Evolutionary conservation across 2,888 invertebrate genomes (phyloP).

Genomic region (Drosophila ezoana): DNA sequence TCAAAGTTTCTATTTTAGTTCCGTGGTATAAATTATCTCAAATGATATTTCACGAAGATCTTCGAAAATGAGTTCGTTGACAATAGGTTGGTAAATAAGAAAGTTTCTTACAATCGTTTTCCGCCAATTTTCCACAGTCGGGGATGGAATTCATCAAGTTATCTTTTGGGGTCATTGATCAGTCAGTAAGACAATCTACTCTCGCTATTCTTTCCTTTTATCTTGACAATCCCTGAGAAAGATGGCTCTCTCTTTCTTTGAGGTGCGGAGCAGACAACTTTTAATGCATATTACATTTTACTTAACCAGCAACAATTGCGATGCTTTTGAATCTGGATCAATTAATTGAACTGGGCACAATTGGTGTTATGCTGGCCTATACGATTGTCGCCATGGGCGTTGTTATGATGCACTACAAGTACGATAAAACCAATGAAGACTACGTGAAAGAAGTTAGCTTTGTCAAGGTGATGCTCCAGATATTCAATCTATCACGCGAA

Average conservation of each 20-base stretch:
- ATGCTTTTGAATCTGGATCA: background rate
- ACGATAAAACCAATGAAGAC: background rate
- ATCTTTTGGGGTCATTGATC: no score
- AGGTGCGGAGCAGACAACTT: background rate
- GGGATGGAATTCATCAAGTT: no score
- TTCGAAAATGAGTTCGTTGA: no score
- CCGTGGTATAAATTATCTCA: no score
- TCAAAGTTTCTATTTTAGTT: no score
- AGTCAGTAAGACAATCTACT: no score
- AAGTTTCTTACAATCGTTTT: no score
- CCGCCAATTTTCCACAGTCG: no score
- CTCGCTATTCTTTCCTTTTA: no score
- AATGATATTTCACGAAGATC: no score
- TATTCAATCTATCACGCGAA: background rate
- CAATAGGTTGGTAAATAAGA: no score
- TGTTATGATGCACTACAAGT: conserved; percentile 2
- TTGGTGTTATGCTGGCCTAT: background rate
- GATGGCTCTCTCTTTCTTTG: no score
- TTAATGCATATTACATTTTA: background rate
- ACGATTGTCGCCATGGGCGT: conserved; percentile 1
- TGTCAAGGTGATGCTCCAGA: background rate
- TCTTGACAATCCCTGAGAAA: background rate
- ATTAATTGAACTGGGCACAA: background rate
- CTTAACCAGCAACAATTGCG: background rate
- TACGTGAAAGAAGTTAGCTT: background rate